Evolutionary conservation across 2,888 invertebrate species (phyloP), one percentile per base, ranked within the genome.

Genomic region (Leptarthrus brevirostris): DNA sequence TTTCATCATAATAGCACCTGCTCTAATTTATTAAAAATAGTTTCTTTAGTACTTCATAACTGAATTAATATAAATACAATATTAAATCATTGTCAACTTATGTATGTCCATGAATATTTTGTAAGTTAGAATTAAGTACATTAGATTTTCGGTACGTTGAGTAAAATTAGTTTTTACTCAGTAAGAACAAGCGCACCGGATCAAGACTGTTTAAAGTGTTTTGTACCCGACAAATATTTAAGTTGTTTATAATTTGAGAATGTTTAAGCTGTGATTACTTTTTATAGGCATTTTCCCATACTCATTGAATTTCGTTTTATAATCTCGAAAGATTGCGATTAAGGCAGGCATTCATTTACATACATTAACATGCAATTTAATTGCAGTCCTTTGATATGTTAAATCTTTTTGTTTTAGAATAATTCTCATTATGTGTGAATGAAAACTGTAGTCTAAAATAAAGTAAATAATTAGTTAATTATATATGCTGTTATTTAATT

Each of bases 221-320:
- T 61, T 22, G 34, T 58, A 61, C 14, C 30, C 36, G 18, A 61
- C 61, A 40, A 20, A 16, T 61, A 61, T 61, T 40, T 61, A 20
- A 61, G 36, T 36, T 61, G 34, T 36, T 30, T n/a, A n/a, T n/a
- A n/a, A 34, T 61, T 61, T 61, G 36, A 61, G 36, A 61, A 61
- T 61, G 18, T 34, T 61, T 61, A 61, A 61, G 61, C 61, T 61
- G 61, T 61, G 61, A 61, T 61, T 61, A 61, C 40, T 16, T 61
- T 61, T 30, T 56, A 24, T 56, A 61, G 40, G 36, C 22, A 61
- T 18, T 36, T 61, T 20, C 34, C 61, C 18, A 61, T n/a, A 20
- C 26, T 30, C 16, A 26, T 16, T 26, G 30, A 16, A 4, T 26
- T 56, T 56, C 16, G 14, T 22, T 56, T 30, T 2, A 56, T 30